Percentiles rank a stretch among this genome's conserved stretches.
These are phyloP conservation scores for Drosophila pandora DNA, from an alignment of 1,140 invertebrate genomes.

Conservation along the genomic window DNA sequence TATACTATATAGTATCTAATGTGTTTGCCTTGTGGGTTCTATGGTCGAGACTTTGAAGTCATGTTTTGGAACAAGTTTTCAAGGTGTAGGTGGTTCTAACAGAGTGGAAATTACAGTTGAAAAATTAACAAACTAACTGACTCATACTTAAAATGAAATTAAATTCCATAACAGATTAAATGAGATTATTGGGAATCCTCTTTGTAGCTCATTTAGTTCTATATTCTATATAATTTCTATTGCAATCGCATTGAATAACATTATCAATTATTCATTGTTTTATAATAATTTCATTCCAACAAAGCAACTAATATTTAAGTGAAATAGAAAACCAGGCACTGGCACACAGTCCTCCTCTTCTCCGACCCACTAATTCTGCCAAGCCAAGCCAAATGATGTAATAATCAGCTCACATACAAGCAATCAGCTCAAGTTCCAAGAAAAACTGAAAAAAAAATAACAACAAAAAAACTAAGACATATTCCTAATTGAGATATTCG, in stretches of 20 bases:
- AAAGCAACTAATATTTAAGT: constrained; percentile 12
- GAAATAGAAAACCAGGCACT: constrained; percentile 8
- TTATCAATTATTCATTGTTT: constrained; percentile 40
- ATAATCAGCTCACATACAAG: constrained; percentile 38
- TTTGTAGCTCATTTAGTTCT: neutral
- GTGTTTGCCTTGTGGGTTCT: constrained; percentile 23
- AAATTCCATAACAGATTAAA: neutral
- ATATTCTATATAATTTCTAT: neutral
- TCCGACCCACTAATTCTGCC: constrained; percentile 41
- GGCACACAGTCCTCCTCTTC: too few relatives aligned
- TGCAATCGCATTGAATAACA: constrained; percentile 23
- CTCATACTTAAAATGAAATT: neutral
- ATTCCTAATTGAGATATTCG: constrained; percentile 42
- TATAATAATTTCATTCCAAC: constrained; percentile 9
- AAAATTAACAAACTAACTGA: too few relatives aligned
- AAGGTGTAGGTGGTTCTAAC: constrained; percentile 20
- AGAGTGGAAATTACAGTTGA: constrained; percentile 8
- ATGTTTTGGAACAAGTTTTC: constrained; percentile 15
- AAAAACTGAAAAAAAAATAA: constrained; percentile 2
- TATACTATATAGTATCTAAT: neutral
- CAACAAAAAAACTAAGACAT: constrained; percentile 18
- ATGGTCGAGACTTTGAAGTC: constrained; percentile 27
- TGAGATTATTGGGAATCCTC: neutral
- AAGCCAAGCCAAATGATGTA: constrained; percentile 55
- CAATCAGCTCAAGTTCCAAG: constrained; percentile 13